Conservation (phyloP, 2,113 vertebrate genomes). For the Bos indicus region DNA sequence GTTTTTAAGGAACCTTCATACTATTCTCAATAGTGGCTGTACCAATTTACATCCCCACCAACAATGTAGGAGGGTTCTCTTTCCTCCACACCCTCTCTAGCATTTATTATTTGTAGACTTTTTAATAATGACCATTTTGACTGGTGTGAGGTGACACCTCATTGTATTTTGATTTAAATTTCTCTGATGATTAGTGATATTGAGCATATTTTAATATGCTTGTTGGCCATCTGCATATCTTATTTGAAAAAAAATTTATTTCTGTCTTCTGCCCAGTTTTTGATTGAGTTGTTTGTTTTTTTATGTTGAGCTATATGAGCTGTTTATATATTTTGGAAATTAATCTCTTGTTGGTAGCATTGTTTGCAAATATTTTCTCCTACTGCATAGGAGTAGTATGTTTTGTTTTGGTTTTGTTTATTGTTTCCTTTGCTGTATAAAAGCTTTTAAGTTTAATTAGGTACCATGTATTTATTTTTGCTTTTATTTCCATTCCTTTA, state of each 20-base stretch:
- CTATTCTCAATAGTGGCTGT: not conserved
- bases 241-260: not conserved
- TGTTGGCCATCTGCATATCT: not conserved
- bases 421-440: not conserved
- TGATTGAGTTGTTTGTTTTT: not conserved
- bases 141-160: not conserved
- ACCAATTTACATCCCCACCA: not conserved
- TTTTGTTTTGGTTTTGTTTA: not conserved
- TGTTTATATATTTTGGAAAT: not conserved
- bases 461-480: not conserved
- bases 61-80: not conserved
- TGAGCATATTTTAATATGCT: not conserved
- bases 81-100: not conserved
- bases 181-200: not conserved
- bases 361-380: not conserved
- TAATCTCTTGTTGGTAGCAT: not conserved
- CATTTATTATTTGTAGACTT: not conserved
- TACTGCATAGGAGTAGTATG: not conserved
- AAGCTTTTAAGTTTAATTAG: not conserved
- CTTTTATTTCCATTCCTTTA: not conserved
- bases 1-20: not conserved
- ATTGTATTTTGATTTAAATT: not conserved
- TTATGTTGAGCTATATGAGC: not conserved
- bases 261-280: not conserved
- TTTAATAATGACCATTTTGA: not conserved